Conservation (phyloP, 2,888 invertebrate species). For the Miltochrista miniata region DNA sequence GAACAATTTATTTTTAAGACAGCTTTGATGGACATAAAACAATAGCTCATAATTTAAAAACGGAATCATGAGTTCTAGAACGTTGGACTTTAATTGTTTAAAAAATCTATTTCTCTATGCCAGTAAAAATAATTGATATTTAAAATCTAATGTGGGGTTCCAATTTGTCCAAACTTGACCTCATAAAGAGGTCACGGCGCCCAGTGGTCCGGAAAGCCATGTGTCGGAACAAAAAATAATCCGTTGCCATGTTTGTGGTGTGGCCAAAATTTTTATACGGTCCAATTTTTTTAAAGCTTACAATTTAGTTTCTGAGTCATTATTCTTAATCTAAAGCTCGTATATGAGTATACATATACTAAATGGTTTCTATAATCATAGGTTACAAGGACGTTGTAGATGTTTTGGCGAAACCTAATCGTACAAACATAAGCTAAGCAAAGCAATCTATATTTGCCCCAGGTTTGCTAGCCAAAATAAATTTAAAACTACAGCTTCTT, state of each 20-base stretch:
- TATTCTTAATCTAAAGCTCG: neutral
- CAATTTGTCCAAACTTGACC: slow-evolving; percentile 61
- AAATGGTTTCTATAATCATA: neutral
- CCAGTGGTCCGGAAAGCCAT: slow-evolving; percentile 56
- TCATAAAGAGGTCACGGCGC: slow-evolving; percentile 61
- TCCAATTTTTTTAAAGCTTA: neutral
- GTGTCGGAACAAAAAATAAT: slow-evolving; percentile 42
- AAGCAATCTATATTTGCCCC: too few relatives aligned
- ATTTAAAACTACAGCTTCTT: too few relatives aligned
- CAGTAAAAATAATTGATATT: slow-evolving; percentile 37
- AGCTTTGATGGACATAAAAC: slow-evolving; percentile 1
- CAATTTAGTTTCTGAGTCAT: neutral
- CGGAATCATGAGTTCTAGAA: too few relatives aligned
- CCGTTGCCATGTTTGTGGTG: slow-evolving; percentile 18
- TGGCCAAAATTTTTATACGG: slow-evolving; percentile 16
- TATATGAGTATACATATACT: too few relatives aligned
- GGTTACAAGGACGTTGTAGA: neutral
- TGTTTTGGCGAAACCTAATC: too few relatives aligned
- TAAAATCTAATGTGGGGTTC: slow-evolving; percentile 40
- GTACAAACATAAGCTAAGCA: too few relatives aligned
- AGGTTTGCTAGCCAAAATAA: too few relatives aligned
- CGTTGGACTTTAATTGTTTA: slow-evolving; percentile 11
- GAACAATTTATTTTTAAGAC: neutral
- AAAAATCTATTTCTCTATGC: slow-evolving; percentile 19
- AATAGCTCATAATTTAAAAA: slow-evolving; percentile 11